Conservation (phyloP, 2,113 vertebrate genomes). For the Dicentrarchus labrax region DNA sequence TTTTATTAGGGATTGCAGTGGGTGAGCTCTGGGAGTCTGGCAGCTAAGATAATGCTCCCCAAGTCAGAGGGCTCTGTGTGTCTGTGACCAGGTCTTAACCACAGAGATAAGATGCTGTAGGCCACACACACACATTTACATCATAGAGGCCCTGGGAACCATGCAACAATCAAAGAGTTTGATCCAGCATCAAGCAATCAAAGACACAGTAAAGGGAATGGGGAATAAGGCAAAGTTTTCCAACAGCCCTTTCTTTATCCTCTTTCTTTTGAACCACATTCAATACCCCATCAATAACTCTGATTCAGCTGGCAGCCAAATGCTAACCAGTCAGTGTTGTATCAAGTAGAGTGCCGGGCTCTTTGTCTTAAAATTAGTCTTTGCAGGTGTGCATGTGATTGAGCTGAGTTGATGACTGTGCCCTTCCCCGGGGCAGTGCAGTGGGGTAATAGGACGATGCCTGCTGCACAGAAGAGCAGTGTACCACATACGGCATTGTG, state of each 20-base stretch:
- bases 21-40: slow-evolving; percentile 77
- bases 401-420: slow-evolving; percentile 59
- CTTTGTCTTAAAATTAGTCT: slow-evolving; percentile 64
- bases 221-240: slow-evolving; percentile 51
- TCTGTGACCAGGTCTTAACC: slow-evolving; percentile 76
- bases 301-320: slow-evolving; percentile 36
- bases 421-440: slow-evolving; percentile 61
- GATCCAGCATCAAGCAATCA: slow-evolving; percentile 57
- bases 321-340: slow-evolving; percentile 20
- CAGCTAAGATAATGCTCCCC: slow-evolving; percentile 79
- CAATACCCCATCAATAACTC: slow-evolving; percentile 55
- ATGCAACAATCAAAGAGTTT: slow-evolving; percentile 73
- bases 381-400: slow-evolving; percentile 63
- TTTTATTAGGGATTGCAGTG: slow-evolving; percentile 71
- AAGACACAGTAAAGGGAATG: slow-evolving; percentile 27
- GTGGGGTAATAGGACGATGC: slow-evolving; percentile 45
- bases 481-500: slow-evolving; percentile 58
- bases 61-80: slow-evolving; percentile 59
- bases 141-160: slow-evolving; percentile 66
- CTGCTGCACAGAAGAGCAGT: slow-evolving; percentile 49
- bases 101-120: slow-evolving; percentile 73
- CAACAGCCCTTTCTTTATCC: slow-evolving; percentile 16
- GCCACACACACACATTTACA: slow-evolving; percentile 72
- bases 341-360: slow-evolving; percentile 34
- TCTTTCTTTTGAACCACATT: slow-evolving; percentile 44